A percentile compares a stretch with the other conserved stretches of the same genome.
Conservation (phyloP, 2,888 invertebrate species). For the Chaitophorus viminalis region DNA sequence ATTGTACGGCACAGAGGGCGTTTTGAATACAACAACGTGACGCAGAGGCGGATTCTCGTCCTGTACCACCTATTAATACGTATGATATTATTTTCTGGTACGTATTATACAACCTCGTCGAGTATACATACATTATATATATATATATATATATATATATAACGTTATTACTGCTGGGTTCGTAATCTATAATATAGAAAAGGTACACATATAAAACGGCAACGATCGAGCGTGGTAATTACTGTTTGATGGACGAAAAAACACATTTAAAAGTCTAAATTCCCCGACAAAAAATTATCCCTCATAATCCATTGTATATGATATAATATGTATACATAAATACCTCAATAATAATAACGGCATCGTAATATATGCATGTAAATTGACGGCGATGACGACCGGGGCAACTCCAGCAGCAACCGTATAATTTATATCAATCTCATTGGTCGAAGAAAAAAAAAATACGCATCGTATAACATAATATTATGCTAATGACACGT, state of each 20-base stretch:
- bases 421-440: constrained; percentile 55
- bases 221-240: constrained; percentile 27
- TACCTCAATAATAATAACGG: constrained; percentile 16
- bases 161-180: no score
- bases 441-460: constrained; percentile 25
- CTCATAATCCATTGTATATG: neutral
- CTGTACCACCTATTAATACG: neutral
- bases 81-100: constrained; percentile 34
- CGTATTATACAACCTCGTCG: constrained; percentile 19
- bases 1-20: constrained; percentile 5
- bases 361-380: neutral
- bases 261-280: constrained; percentile 29
- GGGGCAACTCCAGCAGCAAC: neutral
- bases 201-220: neutral
- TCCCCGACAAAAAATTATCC: constrained; percentile 2
- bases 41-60: constrained; percentile 42
- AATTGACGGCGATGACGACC: neutral
- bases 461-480: neutral
- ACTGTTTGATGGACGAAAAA: constrained; percentile 4
- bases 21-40: constrained; percentile 41
- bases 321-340: no score
- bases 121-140: constrained; percentile 10
- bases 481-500: constrained; percentile 27
- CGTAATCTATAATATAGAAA: neutral
- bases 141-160: no score